A percentile compares a stretch with the other conserved stretches of the same genome.
These are phyloP conservation scores for Musca domestica DNA, from an alignment of 1,140 invertebrate genomes.

Conservation along the genomic window DNA sequence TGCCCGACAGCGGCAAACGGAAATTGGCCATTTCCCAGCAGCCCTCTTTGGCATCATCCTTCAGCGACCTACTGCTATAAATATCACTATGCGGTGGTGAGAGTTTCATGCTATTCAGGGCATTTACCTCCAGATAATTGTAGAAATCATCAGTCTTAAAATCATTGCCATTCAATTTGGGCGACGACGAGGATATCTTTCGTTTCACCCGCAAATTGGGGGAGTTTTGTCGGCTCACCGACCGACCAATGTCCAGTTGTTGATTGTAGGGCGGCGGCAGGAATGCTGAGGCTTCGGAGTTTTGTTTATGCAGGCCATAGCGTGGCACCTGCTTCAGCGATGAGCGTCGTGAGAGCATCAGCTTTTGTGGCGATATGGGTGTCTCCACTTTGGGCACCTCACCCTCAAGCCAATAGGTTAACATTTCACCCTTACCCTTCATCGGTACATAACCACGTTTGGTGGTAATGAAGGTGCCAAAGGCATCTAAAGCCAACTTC, in stretches of 20 bases:
- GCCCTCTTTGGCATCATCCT: constrained; percentile 33
- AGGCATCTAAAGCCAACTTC: constrained; percentile 83
- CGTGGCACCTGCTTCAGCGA: constrained; percentile 43
- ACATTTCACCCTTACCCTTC: constrained; percentile 92
- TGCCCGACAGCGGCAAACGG: constrained; percentile 43
- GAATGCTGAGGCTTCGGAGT: constrained; percentile 35
- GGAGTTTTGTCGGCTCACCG: constrained; percentile 20
- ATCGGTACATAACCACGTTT: constrained; percentile 89
- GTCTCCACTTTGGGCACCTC: constrained; percentile 55
- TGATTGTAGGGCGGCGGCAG: not conserved
- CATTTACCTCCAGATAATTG: constrained; percentile 36
- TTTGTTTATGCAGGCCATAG: constrained; percentile 40
- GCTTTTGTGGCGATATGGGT: constrained; percentile 34
- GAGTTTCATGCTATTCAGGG: not conserved
- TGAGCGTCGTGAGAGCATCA: constrained; percentile 39
- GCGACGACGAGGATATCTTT: constrained; percentile 49
- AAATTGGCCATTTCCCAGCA: constrained; percentile 47
- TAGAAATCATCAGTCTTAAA: constrained; percentile 41
- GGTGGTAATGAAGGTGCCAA: constrained; percentile 85
- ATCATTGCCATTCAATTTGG: constrained; percentile 42
- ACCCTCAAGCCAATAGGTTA: constrained; percentile 87
- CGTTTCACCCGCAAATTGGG: constrained; percentile 44
- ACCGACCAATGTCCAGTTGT: not conserved
- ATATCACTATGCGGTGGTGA: constrained; percentile 27
- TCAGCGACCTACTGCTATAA: constrained; percentile 41